Percentiles rank a stretch among this genome's conserved stretches.
These are phyloP conservation scores for Onychorhynchus coronatus DNA, from an alignment of 2,113 vertebrate species.

Conservation along the genomic window DNA sequence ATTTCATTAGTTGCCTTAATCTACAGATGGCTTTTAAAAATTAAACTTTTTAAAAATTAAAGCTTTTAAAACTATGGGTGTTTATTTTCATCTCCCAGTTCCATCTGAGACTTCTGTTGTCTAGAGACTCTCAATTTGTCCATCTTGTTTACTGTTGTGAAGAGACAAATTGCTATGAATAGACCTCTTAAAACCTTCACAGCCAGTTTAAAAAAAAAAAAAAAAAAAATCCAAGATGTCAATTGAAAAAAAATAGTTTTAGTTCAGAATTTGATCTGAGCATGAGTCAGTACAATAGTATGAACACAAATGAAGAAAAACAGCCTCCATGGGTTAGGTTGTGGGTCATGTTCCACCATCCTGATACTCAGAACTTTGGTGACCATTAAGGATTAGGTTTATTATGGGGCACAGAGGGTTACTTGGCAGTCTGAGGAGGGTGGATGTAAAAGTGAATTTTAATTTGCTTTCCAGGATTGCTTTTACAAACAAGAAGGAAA, in stretches of 20 bases:
- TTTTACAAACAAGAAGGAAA: not conserved
- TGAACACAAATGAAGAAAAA: not conserved
- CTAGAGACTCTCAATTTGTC: not conserved
- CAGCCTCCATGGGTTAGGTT: not conserved
- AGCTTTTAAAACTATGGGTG: not conserved
- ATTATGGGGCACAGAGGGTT: fast-evolving
- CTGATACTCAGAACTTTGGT: not conserved
- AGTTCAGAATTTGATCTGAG: not conserved
- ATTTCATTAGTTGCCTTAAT: not conserved
- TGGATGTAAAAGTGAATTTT: not conserved
- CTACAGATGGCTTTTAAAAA: not conserved
- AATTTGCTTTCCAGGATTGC: not conserved
- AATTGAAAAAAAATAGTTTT: not conserved
- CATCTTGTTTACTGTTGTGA: not conserved
- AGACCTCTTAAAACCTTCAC: not conserved
- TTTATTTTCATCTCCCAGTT: not conserved
- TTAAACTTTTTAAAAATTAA: not conserved
- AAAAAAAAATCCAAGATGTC: not conserved
- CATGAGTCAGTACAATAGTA: not conserved
- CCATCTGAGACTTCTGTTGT: not conserved
- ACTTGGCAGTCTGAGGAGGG: not conserved
- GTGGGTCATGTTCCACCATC: not conserved
- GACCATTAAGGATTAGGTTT: not conserved
- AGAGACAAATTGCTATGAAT: not conserved
- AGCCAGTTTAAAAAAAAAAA: not conserved